Evolutionary conservation across 1,140 invertebrate genomes (phyloP), one percentile per base, ranked within the genome.

Genomic region (Drosophila setifemur): DNA sequence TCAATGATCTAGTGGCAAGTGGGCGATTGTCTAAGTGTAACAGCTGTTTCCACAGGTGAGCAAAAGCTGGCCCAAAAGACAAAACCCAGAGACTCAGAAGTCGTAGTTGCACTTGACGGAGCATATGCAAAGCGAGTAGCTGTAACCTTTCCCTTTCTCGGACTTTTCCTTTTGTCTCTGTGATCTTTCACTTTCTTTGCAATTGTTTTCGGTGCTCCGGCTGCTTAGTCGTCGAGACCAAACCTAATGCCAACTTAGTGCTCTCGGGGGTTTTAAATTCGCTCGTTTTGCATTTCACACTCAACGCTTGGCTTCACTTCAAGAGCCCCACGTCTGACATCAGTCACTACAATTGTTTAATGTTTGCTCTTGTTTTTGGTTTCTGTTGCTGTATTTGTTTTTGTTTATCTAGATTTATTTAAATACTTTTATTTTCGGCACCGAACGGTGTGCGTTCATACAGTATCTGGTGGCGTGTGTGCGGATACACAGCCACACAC

Each of bases 111-210:
- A 83, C 73, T 76, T 83, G 78, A 83, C 53, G 61, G 43, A 40
- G 28, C 48, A 71, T 8, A 9, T 43, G 16, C 40, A 52, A 68
- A 43, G 11, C 47, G 45, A 64, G 37, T 40, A 42, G 33, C 44
- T 18, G 7, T 52, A 58, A 45, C 67, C 75, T 85, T 85, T 74
- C 78, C 74, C 70, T 83, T 81, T 75, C 45, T 44, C 37, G 47
- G 61, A 43, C 54, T 60, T 44, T 72, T 72, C 58, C 42, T 39
- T 40, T 37, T 39, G 40, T 50, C 76, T 55, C 58, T 44, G 40
- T 47, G 50, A 42, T 78, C 63, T 85, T 85, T 85, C 81, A 85
- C 81, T 85, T 85, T 85, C 81, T 73, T 75, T 57, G 45, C 81
- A 85, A 81, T 86, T 85, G 74, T 75, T 61, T 76, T 64, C 9